Evolutionary conservation across 2,797 vertebrate species (phyloP), one percentile per base, ranked within the genome.

Genomic region (Enteromius paludinosus): DNA sequence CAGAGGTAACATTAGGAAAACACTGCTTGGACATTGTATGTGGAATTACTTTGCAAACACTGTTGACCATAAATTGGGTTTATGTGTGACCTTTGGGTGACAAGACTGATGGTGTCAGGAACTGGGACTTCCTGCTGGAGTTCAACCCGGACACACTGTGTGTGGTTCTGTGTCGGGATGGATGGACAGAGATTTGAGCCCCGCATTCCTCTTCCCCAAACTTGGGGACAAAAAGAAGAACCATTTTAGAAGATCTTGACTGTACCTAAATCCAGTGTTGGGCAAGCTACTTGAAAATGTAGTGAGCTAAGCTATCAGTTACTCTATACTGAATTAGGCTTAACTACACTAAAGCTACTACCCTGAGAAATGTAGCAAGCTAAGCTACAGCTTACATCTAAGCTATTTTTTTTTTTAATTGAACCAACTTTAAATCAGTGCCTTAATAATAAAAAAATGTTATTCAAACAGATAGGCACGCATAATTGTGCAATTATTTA

Each of bases 51-150:
- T 75, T 47, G 74, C 81, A 82, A 86, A 79, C 87, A 78, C 84
- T 82, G 78, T 70, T 77, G 83, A 74, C 84, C 89, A 90, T 91
- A 91, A 92, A 90, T 92, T 89, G 93, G 88, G 87, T 82, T 88
- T 75, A 87, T 81, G 74, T 81, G 84, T 91, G 91, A 92, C 88
- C 90, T 86, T 35, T 74, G 80, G 80, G 85, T 88, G 83, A 84
- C 52, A 78, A 87, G 90, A 93, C 77, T 90, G 89, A 93, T 91
- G 91, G 86, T 87, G 90, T 86, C 91, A 92, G 92, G 92, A 94
- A 93, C 89, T 88, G 84, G 86, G 87, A 89, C 91, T 92, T 93
- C 91, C 93, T 92, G 61, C 30, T 64, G 70, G 86, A 81, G 83
- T 28, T 56, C 77, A 30, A 72, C 49, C 86, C 84, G 89, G 90